phyloP scores from a whole-genome alignment of 2,113 vertebrate genomes.

The Protobothrops flavoviridis region DNA sequence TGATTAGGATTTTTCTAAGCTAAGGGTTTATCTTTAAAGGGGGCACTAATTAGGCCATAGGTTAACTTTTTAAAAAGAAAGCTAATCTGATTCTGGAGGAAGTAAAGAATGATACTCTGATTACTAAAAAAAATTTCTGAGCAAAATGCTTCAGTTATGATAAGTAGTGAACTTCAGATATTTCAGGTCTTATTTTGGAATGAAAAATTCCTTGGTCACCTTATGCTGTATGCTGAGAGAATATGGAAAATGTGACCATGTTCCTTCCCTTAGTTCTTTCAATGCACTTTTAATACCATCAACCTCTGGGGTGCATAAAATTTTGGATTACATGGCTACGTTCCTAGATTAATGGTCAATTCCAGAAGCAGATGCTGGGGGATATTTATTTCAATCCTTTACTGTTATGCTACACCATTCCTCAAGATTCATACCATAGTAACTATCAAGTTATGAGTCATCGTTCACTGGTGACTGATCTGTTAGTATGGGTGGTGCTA shows the following conservation, averaged over 20 bases:
- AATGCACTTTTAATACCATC: background rate
- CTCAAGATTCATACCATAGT: background rate
- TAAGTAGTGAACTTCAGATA: background rate
- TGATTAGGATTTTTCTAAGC: background rate
- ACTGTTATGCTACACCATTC: background rate
- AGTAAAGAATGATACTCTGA: too few relatives aligned
- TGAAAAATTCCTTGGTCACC: background rate
- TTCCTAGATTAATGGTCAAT: background rate
- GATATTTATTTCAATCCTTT: background rate
- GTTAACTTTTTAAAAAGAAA: background rate
- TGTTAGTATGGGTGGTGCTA: too few relatives aligned
- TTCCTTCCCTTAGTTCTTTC: background rate
- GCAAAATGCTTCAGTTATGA: too few relatives aligned
- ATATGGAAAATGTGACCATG: background rate
- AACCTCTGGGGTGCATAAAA: background rate
- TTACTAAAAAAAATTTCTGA: too few relatives aligned
- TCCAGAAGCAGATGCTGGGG: background rate
- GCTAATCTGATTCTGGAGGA: too few relatives aligned
- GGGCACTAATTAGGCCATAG: background rate
- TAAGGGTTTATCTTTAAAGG: background rate
- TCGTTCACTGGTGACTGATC: background rate
- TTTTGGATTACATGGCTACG: background rate
- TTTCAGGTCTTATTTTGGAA: background rate
- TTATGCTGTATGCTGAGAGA: background rate
- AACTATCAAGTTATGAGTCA: background rate